Conservation (phyloP, 2,113 vertebrate genomes). For the Psephotus haematonotus region DNA sequence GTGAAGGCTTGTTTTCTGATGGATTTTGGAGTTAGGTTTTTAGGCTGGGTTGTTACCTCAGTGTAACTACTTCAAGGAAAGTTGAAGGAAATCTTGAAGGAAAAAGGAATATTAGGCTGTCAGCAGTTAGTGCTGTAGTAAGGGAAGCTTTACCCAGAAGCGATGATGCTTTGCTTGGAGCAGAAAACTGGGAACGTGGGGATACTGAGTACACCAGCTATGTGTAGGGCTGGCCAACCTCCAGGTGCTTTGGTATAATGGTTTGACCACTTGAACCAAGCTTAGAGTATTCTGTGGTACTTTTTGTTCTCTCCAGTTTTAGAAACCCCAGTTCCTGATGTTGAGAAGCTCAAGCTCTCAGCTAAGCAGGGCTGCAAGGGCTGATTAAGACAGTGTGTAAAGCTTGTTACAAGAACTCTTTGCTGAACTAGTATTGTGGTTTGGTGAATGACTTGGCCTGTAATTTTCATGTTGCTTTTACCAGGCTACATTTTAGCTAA, state of each 20-base stretch:
- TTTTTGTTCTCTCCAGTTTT: not conserved
- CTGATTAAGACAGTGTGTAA: not conserved
- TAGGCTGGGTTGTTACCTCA: not conserved
- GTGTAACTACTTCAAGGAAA: not conserved
- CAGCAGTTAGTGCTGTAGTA: not conserved
- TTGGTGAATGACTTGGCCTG: not conserved
- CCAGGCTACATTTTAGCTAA: slow-evolving; percentile 41
- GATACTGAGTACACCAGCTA: not conserved
- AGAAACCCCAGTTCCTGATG: not conserved
- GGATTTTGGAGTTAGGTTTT: not conserved
- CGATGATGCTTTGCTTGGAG: not conserved
- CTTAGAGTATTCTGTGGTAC: not conserved
- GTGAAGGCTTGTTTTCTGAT: not conserved
- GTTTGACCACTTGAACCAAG: not conserved
- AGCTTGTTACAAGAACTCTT: not conserved
- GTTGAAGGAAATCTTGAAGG: not conserved
- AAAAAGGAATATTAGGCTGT: not conserved
- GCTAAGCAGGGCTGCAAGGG: not conserved
- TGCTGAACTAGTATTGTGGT: not conserved
- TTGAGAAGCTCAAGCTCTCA: not conserved
- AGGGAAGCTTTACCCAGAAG: not conserved
- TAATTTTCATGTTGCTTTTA: slow-evolving; percentile 46
- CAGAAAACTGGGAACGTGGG: not conserved
- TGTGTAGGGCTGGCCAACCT: not conserved
- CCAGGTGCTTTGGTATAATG: not conserved